phyloP scores from a whole-genome alignment of 2,113 vertebrate species.

The Capreolus pygargus region DNA sequence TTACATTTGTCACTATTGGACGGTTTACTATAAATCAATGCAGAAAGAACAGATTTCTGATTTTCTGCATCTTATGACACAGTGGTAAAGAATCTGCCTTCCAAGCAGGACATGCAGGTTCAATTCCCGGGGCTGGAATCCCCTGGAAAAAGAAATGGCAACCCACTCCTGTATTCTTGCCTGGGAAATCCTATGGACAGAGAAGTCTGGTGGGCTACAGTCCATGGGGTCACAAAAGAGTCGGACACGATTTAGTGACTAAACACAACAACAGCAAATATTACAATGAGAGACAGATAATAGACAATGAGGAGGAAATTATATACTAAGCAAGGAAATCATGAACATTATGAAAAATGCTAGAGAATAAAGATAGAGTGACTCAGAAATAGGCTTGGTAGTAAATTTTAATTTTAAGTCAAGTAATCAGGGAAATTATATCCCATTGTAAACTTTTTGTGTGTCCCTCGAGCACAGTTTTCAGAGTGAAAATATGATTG shows the following conservation, averaged over 20 bases:
- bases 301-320: not conserved
- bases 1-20: not conserved
- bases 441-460: not conserved
- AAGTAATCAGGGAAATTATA: not conserved
- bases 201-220: not conserved
- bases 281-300: not conserved
- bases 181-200: not conserved
- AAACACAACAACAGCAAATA: not conserved
- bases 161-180: not conserved
- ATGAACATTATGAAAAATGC: not conserved
- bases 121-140: rapidly evolving
- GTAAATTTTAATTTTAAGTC: not conserved
- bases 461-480: not conserved
- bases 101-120: not conserved
- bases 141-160: not conserved
- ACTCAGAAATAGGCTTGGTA: not conserved
- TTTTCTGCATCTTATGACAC: not conserved
- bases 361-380: not conserved
- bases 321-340: not conserved
- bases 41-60: not conserved
- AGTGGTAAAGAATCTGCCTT: not conserved
- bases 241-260: not conserved
- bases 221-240: not conserved
- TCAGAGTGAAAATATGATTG: not conserved
- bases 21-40: not conserved